Evolutionary conservation across 1,140 invertebrate species (phyloP).

Genomic region (Acyrthosiphon pisum): DNA sequence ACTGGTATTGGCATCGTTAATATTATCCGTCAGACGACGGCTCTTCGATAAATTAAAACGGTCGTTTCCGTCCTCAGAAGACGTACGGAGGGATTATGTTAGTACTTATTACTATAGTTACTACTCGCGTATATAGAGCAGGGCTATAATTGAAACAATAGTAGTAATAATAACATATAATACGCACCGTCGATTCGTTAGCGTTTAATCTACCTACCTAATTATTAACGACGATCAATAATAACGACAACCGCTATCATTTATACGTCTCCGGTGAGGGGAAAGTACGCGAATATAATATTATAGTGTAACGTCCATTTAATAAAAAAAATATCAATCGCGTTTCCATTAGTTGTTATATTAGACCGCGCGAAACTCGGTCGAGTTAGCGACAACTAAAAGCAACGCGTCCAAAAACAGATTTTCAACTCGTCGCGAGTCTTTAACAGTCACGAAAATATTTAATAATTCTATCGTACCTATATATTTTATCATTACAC

Average conservation of each 20-base stretch:
- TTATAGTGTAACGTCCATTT: no score
- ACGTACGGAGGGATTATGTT: not conserved
- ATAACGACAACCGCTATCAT: not conserved
- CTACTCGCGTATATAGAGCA: not conserved
- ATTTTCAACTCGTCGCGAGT: not conserved
- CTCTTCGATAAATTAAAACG: not conserved
- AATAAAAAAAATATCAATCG: not conserved
- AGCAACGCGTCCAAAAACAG: not conserved
- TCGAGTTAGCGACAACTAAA: not conserved
- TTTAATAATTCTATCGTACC: no score
- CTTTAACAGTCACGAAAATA: no score
- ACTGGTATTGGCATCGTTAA: conserved; percentile 3
- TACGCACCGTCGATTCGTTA: not conserved
- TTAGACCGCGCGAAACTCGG: not conserved
- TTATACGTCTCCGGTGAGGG: not conserved
- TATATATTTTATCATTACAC: no score
- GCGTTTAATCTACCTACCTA: not conserved
- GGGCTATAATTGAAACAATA: not conserved
- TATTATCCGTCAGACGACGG: not conserved
- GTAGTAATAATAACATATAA: not conserved
- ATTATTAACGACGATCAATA: not conserved
- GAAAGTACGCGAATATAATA: not conserved
- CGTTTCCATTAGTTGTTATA: not conserved
- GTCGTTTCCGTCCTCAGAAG: not conserved
- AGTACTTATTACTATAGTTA: not conserved